These are phyloP conservation scores for Patella caerulea DNA, from an alignment of 2,888 invertebrate genomes.

Conservation along the genomic window DNA sequence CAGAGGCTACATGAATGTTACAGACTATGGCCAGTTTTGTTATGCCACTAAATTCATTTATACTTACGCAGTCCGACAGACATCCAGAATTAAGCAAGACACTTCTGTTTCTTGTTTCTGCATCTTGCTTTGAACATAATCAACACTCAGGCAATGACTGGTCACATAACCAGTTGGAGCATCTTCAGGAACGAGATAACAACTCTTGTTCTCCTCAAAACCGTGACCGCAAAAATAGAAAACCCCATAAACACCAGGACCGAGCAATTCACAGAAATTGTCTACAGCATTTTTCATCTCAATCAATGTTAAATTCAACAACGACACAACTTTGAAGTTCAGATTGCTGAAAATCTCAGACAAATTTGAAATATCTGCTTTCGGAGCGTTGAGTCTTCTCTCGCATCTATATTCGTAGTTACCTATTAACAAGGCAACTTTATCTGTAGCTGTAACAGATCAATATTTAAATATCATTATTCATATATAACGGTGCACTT, in stretches of 20 bases:
- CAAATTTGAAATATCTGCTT: conserved; percentile 59
- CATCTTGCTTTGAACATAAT: conserved; percentile 63
- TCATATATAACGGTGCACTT: no score
- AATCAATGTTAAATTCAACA: conserved; percentile 70
- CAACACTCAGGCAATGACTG: conserved; percentile 64
- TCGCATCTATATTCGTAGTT: conserved; percentile 71
- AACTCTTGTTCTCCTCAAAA: conserved; percentile 71
- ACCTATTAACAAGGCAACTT: conserved; percentile 72
- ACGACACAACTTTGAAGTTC: conserved; percentile 72
- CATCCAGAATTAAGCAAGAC: conserved; percentile 71
- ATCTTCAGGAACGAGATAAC: conserved; percentile 72
- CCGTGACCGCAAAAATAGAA: conserved; percentile 73
- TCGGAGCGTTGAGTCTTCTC: conserved; percentile 59
- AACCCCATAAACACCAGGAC: conserved; percentile 66
- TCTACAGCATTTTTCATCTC: conserved; percentile 71
- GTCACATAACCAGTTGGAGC: conserved; percentile 67
- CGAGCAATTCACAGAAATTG: conserved; percentile 70
- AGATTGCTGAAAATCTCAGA: conserved; percentile 60
- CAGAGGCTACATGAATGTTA: background rate
- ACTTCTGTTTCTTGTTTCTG: conserved; percentile 67
- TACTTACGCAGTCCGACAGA: conserved; percentile 67
- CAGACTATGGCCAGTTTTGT: background rate
- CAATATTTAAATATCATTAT: no score
- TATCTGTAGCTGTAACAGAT: conserved; percentile 67
- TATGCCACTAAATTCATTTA: background rate